Base-by-base conservation (phyloP, 2,113 vertebrate species). In the Dinomys branickii region DNA sequence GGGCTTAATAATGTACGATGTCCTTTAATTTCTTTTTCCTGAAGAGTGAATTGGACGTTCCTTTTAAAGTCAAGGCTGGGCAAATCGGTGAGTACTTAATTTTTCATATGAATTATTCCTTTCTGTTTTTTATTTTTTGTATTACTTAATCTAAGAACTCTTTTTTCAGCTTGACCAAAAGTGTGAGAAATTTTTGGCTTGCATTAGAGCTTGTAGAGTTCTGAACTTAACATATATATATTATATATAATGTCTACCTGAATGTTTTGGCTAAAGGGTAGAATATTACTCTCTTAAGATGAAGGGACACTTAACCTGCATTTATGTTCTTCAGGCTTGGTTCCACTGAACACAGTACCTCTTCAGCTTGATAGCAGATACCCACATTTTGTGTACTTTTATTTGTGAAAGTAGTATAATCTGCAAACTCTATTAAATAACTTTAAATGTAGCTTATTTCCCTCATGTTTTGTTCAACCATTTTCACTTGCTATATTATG, bases 11-110 rank as follows among this genome's bases (percentile, higher is more conserved):
- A 85, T 85, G 89, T 83, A 85, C 90, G 8, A 81, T 91, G 28
- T 86, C 20, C n/a, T 95, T 96, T 71, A 87, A 24, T 97, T 97
- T 89, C 97, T 97, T 97, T 56, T 97, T 97, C 88, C 97, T 93
- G 5, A 94, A 99, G 99, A 99, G 99, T 98, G 99, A 99, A 95
- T 98, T 99, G 71, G 98, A 99, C 96, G 98, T 99, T 85, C 99
- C 99, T 44, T 99, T 99, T 98, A 99, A 98, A 99, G 98, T 99
- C 89, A 99, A 99, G 97, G 99, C 99, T 85, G 99, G 99, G 38
- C 99, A 99, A 95, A 99, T 99, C 69, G 99, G 99, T 99, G 98
- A 99, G 99, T 98, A 92, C 56, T 85, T 90, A 5, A 47, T 13
- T 88, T 11, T 88, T 94, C 2, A 50, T 83, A 81, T 85, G 84